Evolutionary conservation across 2,797 vertebrate species (phyloP).

Genomic region (Hoplostethus mediterraneus): DNA sequence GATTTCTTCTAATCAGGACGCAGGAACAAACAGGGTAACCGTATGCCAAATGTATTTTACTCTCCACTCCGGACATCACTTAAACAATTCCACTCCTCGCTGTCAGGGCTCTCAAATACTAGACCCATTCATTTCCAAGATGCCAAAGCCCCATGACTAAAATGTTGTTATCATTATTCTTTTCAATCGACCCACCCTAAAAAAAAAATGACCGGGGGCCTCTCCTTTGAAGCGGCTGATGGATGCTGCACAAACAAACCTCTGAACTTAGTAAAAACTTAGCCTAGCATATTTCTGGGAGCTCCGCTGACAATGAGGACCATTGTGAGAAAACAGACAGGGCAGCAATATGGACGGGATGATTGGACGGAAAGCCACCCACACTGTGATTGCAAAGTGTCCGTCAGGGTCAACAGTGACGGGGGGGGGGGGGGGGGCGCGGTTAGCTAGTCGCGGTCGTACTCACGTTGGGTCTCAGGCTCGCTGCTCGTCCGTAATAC

Average conservation of each 20-base stretch:
- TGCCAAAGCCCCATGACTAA: conserved; percentile 54
- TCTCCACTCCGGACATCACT: conserved; percentile 34
- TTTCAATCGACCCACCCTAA: conserved; percentile 50
- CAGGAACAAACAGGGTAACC: conserved; percentile 66
- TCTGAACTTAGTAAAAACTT: conserved; percentile 50
- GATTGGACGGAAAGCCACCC: conserved; percentile 52
- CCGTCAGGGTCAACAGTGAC: conserved; percentile 59
- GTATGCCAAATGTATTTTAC: conserved; percentile 60
- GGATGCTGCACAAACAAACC: conserved; percentile 77
- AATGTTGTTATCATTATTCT: conserved; percentile 76
- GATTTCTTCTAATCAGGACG: conserved; percentile 60
- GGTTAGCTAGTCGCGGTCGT: conserved; percentile 54
- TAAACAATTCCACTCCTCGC: conserved; percentile 55
- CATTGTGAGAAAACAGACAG: conserved; percentile 52
- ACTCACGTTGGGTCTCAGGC: conserved; percentile 96
- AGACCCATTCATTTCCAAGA: conserved; percentile 61
- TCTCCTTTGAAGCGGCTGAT: conserved; percentile 77
- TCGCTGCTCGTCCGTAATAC: conserved; percentile 95
- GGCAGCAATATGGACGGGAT: conserved; percentile 35
- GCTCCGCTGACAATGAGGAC: conserved; percentile 59
- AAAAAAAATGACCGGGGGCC: conserved; percentile 31
- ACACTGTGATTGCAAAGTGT: conserved; percentile 56
- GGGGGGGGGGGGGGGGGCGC: conserved; percentile 20
- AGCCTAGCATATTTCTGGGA: conserved; percentile 33
- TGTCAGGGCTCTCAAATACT: conserved; percentile 44